Conservation (phyloP, 2,888 invertebrate species). For the Epistrophe eligans region DNA sequence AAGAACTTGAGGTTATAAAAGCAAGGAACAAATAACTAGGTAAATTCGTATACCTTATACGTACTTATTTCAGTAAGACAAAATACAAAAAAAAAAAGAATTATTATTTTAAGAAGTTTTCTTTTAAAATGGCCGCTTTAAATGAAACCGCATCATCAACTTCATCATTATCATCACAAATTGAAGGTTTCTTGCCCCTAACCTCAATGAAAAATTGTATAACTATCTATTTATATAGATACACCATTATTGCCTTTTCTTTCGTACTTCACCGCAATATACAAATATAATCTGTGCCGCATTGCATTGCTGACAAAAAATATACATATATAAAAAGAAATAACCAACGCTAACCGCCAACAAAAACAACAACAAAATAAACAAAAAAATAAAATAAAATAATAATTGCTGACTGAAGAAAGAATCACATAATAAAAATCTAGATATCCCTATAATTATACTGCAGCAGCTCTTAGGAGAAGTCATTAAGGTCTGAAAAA, state of each 20-base stretch:
- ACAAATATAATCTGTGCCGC: constrained; percentile 3
- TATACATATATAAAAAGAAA: constrained; percentile 9
- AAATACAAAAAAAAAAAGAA: not conserved
- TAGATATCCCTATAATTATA: constrained; percentile 74
- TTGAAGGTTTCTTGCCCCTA: constrained; percentile 20
- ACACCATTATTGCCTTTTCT: not conserved
- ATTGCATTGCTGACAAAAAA: constrained; percentile 30
- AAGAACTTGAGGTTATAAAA: not conserved
- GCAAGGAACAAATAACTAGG: not conserved
- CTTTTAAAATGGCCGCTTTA: not conserved
- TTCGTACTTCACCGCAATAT: constrained; percentile 30
- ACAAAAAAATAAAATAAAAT: constrained; percentile 30
- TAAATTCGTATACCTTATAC: not conserved
- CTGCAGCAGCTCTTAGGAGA: constrained; percentile 72
- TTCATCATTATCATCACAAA: constrained; percentile 5
- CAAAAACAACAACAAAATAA: constrained; percentile 2
- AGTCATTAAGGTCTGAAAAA: constrained; percentile 77
- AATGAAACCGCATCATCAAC: constrained; percentile 5
- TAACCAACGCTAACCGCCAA: not conserved
- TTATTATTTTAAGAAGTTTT: not conserved
- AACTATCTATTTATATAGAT: no score
- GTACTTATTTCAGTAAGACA: not conserved
- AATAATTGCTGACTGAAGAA: constrained; percentile 56
- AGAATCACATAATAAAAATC: constrained; percentile 66
- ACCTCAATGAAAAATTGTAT: constrained; percentile 12